phyloP scores from a whole-genome alignment of 2,888 invertebrate species.

The Ganaspis brasiliensis region DNA sequence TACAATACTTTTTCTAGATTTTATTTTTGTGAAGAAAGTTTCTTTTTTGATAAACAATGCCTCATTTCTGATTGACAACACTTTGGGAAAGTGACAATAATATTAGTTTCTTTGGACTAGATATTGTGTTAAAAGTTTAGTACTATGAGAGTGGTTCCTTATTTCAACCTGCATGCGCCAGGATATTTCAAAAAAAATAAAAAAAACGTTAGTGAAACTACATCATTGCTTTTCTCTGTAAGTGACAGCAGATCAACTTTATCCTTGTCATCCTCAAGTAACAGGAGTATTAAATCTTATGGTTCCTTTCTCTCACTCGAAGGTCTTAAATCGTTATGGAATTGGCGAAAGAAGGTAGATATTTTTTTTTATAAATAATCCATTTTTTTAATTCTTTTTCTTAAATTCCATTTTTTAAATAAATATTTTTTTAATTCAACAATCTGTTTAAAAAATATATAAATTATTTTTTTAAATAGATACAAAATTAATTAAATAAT shows the following conservation, averaged over 20 bases:
- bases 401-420: background rate
- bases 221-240: conserved; percentile 63
- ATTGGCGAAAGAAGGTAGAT: conserved; percentile 74
- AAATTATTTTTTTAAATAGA: too few relatives aligned
- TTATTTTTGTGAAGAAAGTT: too few relatives aligned
- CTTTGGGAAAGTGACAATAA: background rate
- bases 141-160: conserved; percentile 65
- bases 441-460: too few relatives aligned
- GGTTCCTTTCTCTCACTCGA: conserved; percentile 73
- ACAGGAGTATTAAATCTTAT: conserved; percentile 66
- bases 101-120: background rate
- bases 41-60: too few relatives aligned
- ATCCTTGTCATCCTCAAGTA: conserved; percentile 65
- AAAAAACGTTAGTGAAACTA: conserved; percentile 63
- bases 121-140: conserved; percentile 21
- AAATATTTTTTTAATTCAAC: background rate
- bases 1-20: too few relatives aligned
- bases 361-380: background rate
- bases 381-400: background rate
- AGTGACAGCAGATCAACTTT: conserved; percentile 58
- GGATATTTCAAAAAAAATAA: conserved; percentile 56
- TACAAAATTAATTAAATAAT: too few relatives aligned
- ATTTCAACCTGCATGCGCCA: conserved; percentile 60
- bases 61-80: background rate
- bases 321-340: conserved; percentile 73